phyloP scores from a whole-genome alignment of 23 tunicate genomes.

The Styela plicata region DNA sequence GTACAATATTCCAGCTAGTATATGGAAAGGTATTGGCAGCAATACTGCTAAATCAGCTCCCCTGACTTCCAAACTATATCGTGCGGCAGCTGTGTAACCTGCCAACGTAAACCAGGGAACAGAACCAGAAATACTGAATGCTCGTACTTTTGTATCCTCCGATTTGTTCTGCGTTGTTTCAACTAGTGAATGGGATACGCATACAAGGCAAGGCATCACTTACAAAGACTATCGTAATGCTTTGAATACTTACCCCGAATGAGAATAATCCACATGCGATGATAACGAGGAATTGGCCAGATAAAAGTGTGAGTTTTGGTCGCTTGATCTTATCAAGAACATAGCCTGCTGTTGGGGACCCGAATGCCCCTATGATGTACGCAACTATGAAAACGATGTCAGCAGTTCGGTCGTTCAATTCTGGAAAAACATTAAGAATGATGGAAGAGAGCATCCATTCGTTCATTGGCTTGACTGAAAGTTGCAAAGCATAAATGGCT shows the following conservation, averaged over 20 bases:
- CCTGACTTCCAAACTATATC: neutral
- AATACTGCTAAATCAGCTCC: neutral
- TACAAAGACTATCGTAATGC: neutral
- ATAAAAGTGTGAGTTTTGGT: constrained; percentile 7
- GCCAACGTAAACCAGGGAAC: constrained; percentile 20
- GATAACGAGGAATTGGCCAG: neutral
- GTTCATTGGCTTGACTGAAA: constrained; percentile 15
- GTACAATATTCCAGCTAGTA: constrained; percentile 6
- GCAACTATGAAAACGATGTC: neutral
- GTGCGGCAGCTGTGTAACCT: neutral
- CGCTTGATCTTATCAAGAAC: constrained; percentile 5
- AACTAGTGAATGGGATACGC: constrained; percentile 14
- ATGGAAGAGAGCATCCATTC: constrained; percentile 18
- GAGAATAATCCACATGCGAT: neutral
- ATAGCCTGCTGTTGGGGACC: constrained; percentile 15
- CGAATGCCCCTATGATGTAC: constrained; percentile 2
- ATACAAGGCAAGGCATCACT: constrained; percentile 14
- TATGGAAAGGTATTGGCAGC: constrained; percentile 23
- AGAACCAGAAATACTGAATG: constrained; percentile 15
- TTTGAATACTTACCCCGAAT: neutral
- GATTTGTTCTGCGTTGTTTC: neutral
- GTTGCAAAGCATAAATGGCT: neutral
- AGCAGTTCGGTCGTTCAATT: neutral
- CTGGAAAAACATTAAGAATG: neutral
- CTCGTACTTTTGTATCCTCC: constrained; percentile 5